Evolutionary conservation across 2,888 invertebrate species (phyloP).

Genomic region (Choreutis nemorana): DNA sequence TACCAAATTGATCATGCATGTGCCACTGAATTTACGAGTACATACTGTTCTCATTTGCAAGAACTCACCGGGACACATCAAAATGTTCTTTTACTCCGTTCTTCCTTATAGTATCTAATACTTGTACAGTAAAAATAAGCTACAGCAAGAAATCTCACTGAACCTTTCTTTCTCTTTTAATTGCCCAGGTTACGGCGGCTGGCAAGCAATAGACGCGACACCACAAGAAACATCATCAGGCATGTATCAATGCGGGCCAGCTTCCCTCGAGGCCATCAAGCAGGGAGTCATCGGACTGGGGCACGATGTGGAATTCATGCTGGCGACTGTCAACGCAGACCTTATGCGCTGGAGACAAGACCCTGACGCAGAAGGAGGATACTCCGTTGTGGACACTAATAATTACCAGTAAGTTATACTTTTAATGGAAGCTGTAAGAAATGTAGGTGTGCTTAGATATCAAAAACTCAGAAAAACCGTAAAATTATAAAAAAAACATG

Average conservation of each 20-base stretch:
- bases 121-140: no score
- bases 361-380: slow-evolving; percentile 69
- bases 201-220: slow-evolving; percentile 89
- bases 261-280: slow-evolving; percentile 79
- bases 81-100: no score
- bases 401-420: slow-evolving; percentile 78
- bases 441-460: not conserved
- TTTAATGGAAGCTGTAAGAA: no score
- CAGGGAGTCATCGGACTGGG: slow-evolving; percentile 78
- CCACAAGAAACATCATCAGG: slow-evolving; percentile 82
- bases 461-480: no score
- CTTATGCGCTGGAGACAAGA: slow-evolving; percentile 81
- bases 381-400: slow-evolving; percentile 73
- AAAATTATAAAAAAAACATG: no score
- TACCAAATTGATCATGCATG: no score
- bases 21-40: no score
- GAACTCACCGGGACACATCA: no score
- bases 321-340: slow-evolving; percentile 86
- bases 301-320: slow-evolving; percentile 79
- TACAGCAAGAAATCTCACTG: no score
- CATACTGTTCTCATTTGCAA: no score
- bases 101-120: no score
- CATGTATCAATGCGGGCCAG: slow-evolving; percentile 80
- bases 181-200: slow-evolving; percentile 78
- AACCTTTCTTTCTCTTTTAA: no score